A percentile compares a stretch with the other conserved stretches of the same genome.
Conservation (phyloP, 2,113 vertebrate species). For the Podiceps cristatus region DNA sequence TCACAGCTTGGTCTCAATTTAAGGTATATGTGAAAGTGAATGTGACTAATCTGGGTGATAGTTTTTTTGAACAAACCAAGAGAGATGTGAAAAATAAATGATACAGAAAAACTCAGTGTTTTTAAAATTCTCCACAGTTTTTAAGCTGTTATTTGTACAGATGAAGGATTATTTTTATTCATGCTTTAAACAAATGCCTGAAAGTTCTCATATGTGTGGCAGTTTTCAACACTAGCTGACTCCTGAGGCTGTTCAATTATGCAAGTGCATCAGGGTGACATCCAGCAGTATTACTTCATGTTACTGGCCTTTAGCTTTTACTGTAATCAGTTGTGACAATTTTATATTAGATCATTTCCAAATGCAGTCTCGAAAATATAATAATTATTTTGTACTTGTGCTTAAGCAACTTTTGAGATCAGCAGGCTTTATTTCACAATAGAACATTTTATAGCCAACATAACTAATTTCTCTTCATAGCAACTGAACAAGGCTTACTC, state of each 20-base stretch:
- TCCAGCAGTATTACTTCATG: background rate
- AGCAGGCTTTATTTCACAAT: background rate
- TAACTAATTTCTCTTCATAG: background rate
- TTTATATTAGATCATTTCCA: background rate
- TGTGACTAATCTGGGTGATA: background rate
- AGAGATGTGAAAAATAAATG: background rate
- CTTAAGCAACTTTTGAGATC: background rate
- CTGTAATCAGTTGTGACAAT: background rate
- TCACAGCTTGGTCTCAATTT: background rate
- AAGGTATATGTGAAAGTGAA: background rate
- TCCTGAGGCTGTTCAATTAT: background rate
- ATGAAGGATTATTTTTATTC: background rate
- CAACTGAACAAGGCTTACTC: background rate
- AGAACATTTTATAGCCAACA: background rate
- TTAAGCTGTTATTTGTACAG: background rate
- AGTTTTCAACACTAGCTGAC: background rate
- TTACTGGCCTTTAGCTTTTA: background rate
- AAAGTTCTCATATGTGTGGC: background rate
- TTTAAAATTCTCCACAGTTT: background rate
- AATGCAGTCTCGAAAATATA: background rate
- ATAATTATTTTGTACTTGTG: background rate
- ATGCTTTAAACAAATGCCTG: background rate
- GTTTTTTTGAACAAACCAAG: background rate
- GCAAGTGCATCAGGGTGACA: background rate
- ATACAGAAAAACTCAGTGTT: background rate